A percentile compares a stretch with the other conserved stretches of the same genome.
Conservation (phyloP, 92 coral and sea anemone genomes). For the Palythoa grandiflora region DNA sequence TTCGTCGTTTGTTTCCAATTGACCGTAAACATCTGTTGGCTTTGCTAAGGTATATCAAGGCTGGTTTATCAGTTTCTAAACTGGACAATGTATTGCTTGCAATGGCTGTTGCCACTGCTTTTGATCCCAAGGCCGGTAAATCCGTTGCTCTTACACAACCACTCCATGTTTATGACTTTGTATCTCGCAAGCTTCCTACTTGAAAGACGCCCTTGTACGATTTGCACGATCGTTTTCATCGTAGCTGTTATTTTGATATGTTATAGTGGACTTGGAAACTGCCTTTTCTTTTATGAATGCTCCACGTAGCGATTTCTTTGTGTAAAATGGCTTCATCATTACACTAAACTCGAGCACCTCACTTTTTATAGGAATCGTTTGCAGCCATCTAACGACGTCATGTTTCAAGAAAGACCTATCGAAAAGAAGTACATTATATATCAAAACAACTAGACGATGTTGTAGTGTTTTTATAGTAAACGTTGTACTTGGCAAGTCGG, state of each 20-base stretch:
- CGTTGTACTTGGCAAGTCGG: not conserved
- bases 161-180: slow-evolving; percentile 99
- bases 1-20: not conserved
- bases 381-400: not conserved
- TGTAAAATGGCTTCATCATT: slow-evolving; percentile 8
- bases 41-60: not conserved
- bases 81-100: slow-evolving; percentile 92
- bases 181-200: slow-evolving; percentile 98
- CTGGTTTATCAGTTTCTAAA: slow-evolving; percentile 13
- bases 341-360: not conserved
- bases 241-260: slow-evolving; percentile 96
- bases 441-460: not conserved
- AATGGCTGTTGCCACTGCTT: slow-evolving; percentile 96
- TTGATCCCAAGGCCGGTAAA: slow-evolving; percentile 98
- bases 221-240: slow-evolving; percentile 95
- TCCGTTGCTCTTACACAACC: slow-evolving; percentile 93
- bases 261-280: slow-evolving; percentile 99
- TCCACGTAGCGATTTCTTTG: slow-evolving; percentile 68
- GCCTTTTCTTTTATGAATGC: slow-evolving; percentile 92
- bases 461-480: not conserved
- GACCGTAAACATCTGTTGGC: not conserved
- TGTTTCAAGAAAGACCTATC: not conserved
- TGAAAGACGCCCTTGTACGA: slow-evolving; percentile 99
- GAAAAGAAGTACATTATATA: not conserved
- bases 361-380: not conserved